Base-by-base conservation (phyloP, 2,113 vertebrate genomes). In the Barnardius zonarius region DNA sequence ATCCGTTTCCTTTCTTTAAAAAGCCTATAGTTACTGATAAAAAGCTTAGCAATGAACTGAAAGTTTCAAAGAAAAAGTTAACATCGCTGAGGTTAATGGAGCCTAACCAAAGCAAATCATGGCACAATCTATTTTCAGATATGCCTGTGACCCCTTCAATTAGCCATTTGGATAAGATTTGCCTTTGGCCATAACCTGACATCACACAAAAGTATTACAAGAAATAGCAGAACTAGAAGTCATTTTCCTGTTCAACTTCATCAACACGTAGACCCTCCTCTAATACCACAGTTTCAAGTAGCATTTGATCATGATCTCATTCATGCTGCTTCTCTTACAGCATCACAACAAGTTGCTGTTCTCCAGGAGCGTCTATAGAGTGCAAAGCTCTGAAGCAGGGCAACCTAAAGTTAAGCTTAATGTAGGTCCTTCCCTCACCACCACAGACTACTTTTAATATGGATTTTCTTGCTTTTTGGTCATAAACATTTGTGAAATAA, bases 1-100 rank as follows among this genome's bases (percentile, higher is more conserved):
- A 0, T 10, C n/a, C 24, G 9, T 1, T 23, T 2, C 15, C 61
- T 48, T 35, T 11, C 62, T 30, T 73, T 8, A 1, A 12, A 54
- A 41, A 39, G 4, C 14, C 46, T 2, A 0, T 2, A 20, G 30
- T 0, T 62, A 64, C 23, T 27, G 3, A 46, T 3, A 27, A 9
- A 22, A 70, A 81, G 31, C 64, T 74, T 3, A 54, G 14, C 37
- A 73, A 13, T 3, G 5, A 75, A 69, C 5, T 2, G 51, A 22
- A 41, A 66, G 57, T 66, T n/a, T 28, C 72, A 27, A 69, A 69
- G 52, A 12, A 61, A 39, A 52, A 54, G n/a, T 3, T 41, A 7
- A 17, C 66, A 62, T 33, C 13, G 30, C 44, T 41, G 49, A 49
- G 30, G 54, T 64, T 64, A 28, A 64, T 10, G n/a, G 52, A 37